Percentiles rank a stretch among this genome's conserved stretches.
These are phyloP conservation scores for Tapera naevia DNA, from an alignment of 2,797 vertebrate genomes.

Conservation along the genomic window DNA sequence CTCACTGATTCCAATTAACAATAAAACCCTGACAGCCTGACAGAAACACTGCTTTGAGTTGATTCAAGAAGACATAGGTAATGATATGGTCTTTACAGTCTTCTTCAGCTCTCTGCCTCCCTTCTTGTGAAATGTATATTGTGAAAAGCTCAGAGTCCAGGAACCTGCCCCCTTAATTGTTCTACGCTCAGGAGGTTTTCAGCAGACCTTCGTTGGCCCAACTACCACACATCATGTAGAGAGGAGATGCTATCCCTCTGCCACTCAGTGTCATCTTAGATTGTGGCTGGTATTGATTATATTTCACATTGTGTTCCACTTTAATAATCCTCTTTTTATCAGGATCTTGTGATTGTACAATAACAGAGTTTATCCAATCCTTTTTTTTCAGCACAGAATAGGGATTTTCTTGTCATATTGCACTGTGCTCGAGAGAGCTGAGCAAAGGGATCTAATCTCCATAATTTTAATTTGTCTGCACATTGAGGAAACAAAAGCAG, in stretches of 20 bases:
- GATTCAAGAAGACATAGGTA: background rate
- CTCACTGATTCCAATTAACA: background rate
- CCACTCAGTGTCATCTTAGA: background rate
- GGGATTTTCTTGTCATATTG: slow-evolving; percentile 64
- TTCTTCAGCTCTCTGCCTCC: background rate
- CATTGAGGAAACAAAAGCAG: slow-evolving; percentile 46
- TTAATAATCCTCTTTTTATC: slow-evolving; percentile 68
- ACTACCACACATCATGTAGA: background rate
- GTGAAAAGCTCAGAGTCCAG: background rate
- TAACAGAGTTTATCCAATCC: slow-evolving; percentile 32
- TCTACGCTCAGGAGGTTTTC: background rate
- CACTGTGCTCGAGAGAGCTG: background rate
- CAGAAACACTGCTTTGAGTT: background rate
- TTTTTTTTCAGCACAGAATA: background rate
- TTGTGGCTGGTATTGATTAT: slow-evolving; percentile 12
- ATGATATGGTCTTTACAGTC: background rate
- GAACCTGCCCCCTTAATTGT: background rate
- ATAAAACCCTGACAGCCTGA: background rate
- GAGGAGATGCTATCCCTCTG: background rate
- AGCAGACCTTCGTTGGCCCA: background rate
- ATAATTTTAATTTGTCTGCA: slow-evolving; percentile 44
- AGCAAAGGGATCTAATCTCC: slow-evolving; percentile 57
- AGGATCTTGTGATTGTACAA: slow-evolving; percentile 48
- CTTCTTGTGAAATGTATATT: background rate
- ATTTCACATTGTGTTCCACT: slow-evolving; percentile 45